Base-by-base conservation (phyloP, 2,888 invertebrate species). In the Eilema caniola region DNA sequence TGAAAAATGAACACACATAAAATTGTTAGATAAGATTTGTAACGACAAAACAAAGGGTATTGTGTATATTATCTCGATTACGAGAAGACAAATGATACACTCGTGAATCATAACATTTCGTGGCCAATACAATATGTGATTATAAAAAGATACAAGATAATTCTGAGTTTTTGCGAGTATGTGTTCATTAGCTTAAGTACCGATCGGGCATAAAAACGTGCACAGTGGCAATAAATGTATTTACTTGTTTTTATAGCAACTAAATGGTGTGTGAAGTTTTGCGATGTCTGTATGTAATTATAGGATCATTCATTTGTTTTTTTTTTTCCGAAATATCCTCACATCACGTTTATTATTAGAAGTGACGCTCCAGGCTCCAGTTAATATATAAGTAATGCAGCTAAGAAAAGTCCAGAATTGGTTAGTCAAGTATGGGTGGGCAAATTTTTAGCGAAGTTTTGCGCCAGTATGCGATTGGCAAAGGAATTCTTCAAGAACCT, bases 1-100 rank as follows among this genome's bases (percentile, higher is more conserved):
- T 23, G 33, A 62, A 37, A 62, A 62, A 62, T 62, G 14, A 14
- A 7, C 47, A 33, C 12, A 53, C 53, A 64, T n/a, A n/a, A 47
- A 64, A 64, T 53, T 23, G 31, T 56, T 56, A 41, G 37, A 59
- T 66, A 66, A 66, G 59, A 82, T 77, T 71, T 64, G 75, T 75
- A 70, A 66, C 69, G 70, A 73, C 71, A 66, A 74, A 74, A 80
- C 80, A 80, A 80, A 80, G 75, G 75, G 83, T 80, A 82, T 80
- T 80, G 80, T 80, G 83, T 63, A 57, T 70, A 64, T 64, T 73
- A 80, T 80, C 71, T 77, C 68, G 72, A 82, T 79, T 70, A 67
- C 69, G 80, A 74, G 72, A 79, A 64, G 68, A 79, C 28, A 11
- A 66, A 56, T 66, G 33, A 66, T 64, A n/a, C 53, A 62, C 70